Percentiles rank a stretch among this genome's conserved stretches.
These are phyloP conservation scores for Drosophila diplacantha DNA, from an alignment of 2,888 invertebrate genomes.

Conservation along the genomic window DNA sequence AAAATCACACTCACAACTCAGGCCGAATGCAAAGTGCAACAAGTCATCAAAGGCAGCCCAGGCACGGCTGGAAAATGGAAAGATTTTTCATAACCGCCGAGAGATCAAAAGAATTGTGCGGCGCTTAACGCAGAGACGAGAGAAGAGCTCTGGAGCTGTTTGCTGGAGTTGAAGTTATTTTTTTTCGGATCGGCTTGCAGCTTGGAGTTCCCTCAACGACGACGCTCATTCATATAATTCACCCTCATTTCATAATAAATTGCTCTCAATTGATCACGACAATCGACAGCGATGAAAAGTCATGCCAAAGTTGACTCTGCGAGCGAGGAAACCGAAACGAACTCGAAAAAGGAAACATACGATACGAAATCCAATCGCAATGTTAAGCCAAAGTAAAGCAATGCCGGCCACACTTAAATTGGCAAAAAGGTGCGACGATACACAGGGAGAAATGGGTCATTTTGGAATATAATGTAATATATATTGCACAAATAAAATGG, in stretches of 20 bases:
- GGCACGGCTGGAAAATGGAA: slow-evolving; percentile 51
- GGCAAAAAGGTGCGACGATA: slow-evolving; percentile 51
- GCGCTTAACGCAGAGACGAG: slow-evolving; percentile 54
- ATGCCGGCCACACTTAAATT: slow-evolving; percentile 50
- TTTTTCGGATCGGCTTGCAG: slow-evolving; percentile 23
- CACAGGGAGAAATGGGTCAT: background rate
- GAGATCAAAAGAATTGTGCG: slow-evolving; percentile 75
- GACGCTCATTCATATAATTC: slow-evolving; percentile 77
- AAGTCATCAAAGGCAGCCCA: slow-evolving; percentile 57
- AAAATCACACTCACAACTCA: slow-evolving; percentile 75
- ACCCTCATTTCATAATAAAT: slow-evolving; percentile 79
- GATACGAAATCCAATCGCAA: slow-evolving; percentile 56
- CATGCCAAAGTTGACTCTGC: slow-evolving; percentile 67
- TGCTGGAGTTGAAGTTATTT: background rate
- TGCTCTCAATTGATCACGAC: slow-evolving; percentile 79
- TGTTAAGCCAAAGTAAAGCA: slow-evolving; percentile 34
- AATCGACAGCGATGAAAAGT: slow-evolving; percentile 74
- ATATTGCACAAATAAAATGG: no score
- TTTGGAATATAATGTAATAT: background rate
- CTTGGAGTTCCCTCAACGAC: slow-evolving; percentile 49
- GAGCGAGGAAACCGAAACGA: slow-evolving; percentile 46
- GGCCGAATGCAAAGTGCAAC: slow-evolving; percentile 64
- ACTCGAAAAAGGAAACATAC: slow-evolving; percentile 37
- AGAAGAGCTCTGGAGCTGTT: slow-evolving; percentile 10
- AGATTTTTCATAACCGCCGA: slow-evolving; percentile 63